These are phyloP conservation scores for Ceratoteleas bidentatus DNA, from an alignment of 1,140 invertebrate genomes.

Conservation along the genomic window DNA sequence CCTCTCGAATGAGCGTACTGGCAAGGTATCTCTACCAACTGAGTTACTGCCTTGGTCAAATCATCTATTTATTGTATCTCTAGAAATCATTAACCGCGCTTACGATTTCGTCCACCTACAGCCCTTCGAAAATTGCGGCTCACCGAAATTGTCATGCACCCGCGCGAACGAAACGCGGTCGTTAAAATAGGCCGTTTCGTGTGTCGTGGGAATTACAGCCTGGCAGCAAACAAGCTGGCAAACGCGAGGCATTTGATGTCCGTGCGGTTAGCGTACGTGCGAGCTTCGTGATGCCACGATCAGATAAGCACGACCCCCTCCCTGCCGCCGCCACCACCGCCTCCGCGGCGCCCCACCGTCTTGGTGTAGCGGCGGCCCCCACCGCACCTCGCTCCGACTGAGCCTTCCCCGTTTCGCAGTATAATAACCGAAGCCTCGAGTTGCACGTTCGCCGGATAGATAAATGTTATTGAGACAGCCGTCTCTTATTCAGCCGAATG, in stretches of 20 bases:
- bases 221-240: conserved; percentile 57
- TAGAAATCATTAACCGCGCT: conserved; percentile 22
- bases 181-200: conserved; percentile 44
- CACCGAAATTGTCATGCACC: neutral
- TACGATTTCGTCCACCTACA: conserved; percentile 14
- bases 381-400: conserved; percentile 61
- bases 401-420: conserved; percentile 66
- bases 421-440: conserved; percentile 58
- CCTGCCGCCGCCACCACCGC: conserved; percentile 37
- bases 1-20: too few relatives aligned
- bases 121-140: conserved; percentile 25
- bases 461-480: conserved; percentile 64
- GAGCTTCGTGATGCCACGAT: conserved; percentile 74
- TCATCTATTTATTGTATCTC: too few relatives aligned
- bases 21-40: too few relatives aligned
- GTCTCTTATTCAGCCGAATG: conserved; percentile 61
- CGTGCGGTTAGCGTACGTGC: conserved; percentile 73
- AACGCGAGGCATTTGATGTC: conserved; percentile 41
- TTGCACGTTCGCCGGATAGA: conserved; percentile 56
- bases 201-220: conserved; percentile 54
- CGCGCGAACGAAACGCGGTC: conserved; percentile 11
- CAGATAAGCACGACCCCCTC: conserved; percentile 72
- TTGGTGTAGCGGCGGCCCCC: conserved; percentile 22
- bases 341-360: conserved; percentile 47
- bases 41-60: too few relatives aligned